Percentiles rank a stretch among this genome's conserved stretches.
These are phyloP conservation scores for Euschistus heros DNA, from an alignment of 1,140 invertebrate genomes.

Conservation along the genomic window DNA sequence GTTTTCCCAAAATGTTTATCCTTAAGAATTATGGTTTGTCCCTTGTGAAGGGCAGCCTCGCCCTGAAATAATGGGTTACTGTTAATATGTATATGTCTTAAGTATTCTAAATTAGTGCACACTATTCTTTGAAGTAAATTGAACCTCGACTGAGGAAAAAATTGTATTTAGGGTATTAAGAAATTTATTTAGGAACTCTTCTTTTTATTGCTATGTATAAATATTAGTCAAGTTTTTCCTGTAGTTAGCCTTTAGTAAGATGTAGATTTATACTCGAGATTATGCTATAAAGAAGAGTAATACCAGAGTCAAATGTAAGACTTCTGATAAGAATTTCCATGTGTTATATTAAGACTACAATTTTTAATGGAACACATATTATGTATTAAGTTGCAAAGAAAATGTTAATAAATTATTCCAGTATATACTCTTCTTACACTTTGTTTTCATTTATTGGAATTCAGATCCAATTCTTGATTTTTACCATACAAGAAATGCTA, in stretches of 20 bases:
- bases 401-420: no score
- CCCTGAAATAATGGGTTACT: neutral
- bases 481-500: no score
- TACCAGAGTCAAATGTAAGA: no score
- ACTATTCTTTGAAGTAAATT: neutral
- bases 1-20: conserved; percentile 12
- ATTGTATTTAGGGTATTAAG: conserved; percentile 11
- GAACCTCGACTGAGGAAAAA: neutral
- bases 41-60: neutral
- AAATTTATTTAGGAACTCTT: conserved; percentile 14
- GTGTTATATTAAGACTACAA: no score
- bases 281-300: no score
- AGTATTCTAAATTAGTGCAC: conserved; percentile 17
- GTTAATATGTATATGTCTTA: conserved; percentile 14
- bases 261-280: conserved; percentile 12
- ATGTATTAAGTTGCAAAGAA: no score
- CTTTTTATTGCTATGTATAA: conserved; percentile 12
- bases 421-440: no score
- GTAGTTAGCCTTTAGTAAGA: conserved; percentile 15
- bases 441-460: no score
- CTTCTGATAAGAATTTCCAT: no score
- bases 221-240: conserved; percentile 10
- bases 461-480: no score
- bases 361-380: no score
- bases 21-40: neutral